Base-by-base conservation (phyloP, 2,113 vertebrate genomes). In the Speoplatyrhinus poulsoni region DNA sequence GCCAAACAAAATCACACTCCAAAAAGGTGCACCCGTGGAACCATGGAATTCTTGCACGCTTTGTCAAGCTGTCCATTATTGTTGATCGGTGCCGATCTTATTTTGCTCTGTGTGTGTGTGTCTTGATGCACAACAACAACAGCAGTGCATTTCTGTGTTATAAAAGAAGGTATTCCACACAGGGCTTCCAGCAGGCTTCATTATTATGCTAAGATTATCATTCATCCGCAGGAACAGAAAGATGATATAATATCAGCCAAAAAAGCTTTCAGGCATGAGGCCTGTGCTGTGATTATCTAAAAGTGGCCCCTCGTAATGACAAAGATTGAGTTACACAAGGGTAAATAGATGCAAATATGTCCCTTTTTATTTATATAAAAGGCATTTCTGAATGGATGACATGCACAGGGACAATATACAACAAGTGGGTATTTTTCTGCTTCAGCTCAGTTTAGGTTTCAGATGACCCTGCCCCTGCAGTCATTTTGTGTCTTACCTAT, bases 401-500 rank as follows among this genome's bases (percentile, higher is more conserved):
- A 60, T 32, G 48, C 7, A n/a, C 3, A 15, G 7, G 16, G 26
- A 2, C 12, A 6, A 58, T 52, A 19, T 54, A 26, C 26, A 62
- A 32, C 47, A 12, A 55, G 12, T 13, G 16, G 6, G 13, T 46
- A 57, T 71, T 72, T 26, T 54, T 15, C 12, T 16, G 36, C 36
- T 5, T 41, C 36, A 8, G 36, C 36, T 41, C 36, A 41, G 36
- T 41, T 41, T 8, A 41, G 36, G 36, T 41, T 41, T 41, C 6
- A 0, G 36, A 41, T 41, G 36, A 5, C 11, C 6, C 3, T 46
- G 9, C 6, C 11, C 12, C 3, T 46, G 9, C 6, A 17, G 2
- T 17, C 9, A 57, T 12, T 65, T 12, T 57, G 49, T 61, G 33
- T 11, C 9, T 62, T 85, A 98, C 98, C 98, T 93, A 92, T 99